Percentiles rank a stretch among this genome's conserved stretches.
Conservation (phyloP, 2,113 vertebrate species). For the Sylvietta virens region DNA sequence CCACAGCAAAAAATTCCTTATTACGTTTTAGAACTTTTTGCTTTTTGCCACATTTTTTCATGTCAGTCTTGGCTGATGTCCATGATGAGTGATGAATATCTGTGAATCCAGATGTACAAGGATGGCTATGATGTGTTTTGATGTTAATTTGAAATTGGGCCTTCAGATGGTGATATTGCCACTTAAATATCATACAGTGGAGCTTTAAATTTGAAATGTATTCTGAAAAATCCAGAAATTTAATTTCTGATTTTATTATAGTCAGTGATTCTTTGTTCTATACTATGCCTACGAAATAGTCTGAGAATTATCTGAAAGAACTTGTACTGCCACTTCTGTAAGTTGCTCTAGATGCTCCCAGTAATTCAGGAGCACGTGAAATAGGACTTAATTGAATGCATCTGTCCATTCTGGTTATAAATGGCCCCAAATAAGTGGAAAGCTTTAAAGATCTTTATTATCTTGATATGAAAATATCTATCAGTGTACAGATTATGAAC, state of each 20-base stretch:
- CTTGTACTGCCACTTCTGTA: neutral
- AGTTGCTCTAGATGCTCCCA: neutral
- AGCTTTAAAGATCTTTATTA: neutral
- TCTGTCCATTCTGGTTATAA: neutral
- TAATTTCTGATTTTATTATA: neutral
- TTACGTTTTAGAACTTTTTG: neutral
- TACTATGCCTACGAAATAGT: neutral
- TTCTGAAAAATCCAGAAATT: neutral
- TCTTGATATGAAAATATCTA: neutral
- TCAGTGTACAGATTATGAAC: neutral
- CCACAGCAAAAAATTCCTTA: neutral
- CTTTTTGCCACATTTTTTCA: neutral
- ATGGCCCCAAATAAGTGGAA: neutral
- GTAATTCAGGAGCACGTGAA: neutral
- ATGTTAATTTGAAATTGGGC: neutral
- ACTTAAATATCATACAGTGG: neutral
- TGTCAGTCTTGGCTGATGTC: fast-evolving
- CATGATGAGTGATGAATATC: neutral
- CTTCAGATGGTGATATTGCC: neutral
- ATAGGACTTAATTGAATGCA: neutral
- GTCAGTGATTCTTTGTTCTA: neutral
- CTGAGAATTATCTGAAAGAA: neutral
- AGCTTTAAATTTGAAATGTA: neutral
- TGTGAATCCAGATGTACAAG: neutral
- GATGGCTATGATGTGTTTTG: neutral